phyloP scores from a whole-genome alignment of 2,888 invertebrate species.

The Dynastes hyllus region DNA sequence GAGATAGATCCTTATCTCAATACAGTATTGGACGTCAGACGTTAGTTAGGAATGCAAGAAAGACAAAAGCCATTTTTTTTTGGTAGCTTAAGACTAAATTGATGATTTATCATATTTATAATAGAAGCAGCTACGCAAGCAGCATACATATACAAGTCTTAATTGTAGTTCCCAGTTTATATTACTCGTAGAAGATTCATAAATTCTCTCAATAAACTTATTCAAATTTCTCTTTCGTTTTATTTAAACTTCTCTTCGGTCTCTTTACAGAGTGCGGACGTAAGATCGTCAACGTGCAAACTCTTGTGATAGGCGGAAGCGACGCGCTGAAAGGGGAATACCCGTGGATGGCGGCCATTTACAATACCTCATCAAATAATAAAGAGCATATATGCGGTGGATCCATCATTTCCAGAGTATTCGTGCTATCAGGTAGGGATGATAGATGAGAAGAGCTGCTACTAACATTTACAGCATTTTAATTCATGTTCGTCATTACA shows the following conservation, averaged over 20 bases:
- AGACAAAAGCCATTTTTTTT: no score
- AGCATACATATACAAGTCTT: no score
- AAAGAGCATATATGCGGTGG: conserved; percentile 47
- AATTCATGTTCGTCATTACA: no score
- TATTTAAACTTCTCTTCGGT: conserved; percentile 9
- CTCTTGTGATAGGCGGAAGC: conserved; percentile 29
- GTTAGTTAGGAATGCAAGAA: neutral
- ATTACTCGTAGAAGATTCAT: neutral
- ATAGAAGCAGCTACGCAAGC: no score
- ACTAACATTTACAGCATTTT: no score
- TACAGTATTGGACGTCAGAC: conserved; percentile 18
- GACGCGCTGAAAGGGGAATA: conserved; percentile 36
- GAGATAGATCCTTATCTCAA: conserved; percentile 1
- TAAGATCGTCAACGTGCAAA: conserved; percentile 41
- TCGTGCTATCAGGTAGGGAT: conserved; percentile 48
- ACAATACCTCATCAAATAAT: neutral
- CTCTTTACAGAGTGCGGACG: conserved; percentile 46
- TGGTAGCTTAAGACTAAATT: no score
- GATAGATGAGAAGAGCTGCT: neutral
- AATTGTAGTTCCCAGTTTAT: no score
- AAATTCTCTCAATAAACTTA: conserved; percentile 13
- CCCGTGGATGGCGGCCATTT: conserved; percentile 50
- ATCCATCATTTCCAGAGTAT: conserved; percentile 47
- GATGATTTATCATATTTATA: no score
- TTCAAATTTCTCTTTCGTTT: neutral